Conservation (phyloP, 2,888 invertebrate species). For the Choreutis nemorana region DNA sequence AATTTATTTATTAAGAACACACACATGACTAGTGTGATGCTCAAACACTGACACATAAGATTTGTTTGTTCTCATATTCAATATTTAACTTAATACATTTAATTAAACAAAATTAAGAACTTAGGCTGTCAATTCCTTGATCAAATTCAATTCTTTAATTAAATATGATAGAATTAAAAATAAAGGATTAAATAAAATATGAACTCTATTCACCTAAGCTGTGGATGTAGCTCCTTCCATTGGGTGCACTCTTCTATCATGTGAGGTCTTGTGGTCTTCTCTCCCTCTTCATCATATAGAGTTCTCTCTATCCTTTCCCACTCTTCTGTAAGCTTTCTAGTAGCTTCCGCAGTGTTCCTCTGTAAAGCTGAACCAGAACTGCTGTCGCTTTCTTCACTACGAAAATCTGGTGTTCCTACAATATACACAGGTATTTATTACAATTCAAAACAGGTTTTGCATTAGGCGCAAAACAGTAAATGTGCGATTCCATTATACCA, state of each 20-base stretch:
- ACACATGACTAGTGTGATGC: no score
- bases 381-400: slow-evolving; percentile 59
- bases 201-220: slow-evolving; percentile 44
- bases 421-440: background rate
- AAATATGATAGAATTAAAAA: background rate
- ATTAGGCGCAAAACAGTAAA: background rate
- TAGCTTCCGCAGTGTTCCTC: slow-evolving; percentile 56
- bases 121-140: no score
- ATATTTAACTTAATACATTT: background rate
- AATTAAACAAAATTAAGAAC: background rate
- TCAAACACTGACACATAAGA: background rate
- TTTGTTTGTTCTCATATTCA: background rate
- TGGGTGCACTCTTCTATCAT: slow-evolving; percentile 66
- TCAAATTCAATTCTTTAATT: background rate
- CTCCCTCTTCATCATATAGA: slow-evolving; percentile 60
- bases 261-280: slow-evolving; percentile 48
- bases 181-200: slow-evolving; percentile 6
- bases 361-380: slow-evolving; percentile 60
- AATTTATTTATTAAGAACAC: no score
- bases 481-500: background rate
- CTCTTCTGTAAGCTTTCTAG: slow-evolving; percentile 56
- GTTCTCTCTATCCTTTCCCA: slow-evolving; percentile 66
- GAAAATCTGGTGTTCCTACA: slow-evolving; percentile 49
- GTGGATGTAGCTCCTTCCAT: slow-evolving; percentile 67
- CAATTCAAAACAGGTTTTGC: background rate